A percentile compares a stretch with the other conserved stretches of the same genome.
phyloP scores from a whole-genome alignment of 2,888 invertebrate genomes.

The Dryocosmus kuriphilus region DNA sequence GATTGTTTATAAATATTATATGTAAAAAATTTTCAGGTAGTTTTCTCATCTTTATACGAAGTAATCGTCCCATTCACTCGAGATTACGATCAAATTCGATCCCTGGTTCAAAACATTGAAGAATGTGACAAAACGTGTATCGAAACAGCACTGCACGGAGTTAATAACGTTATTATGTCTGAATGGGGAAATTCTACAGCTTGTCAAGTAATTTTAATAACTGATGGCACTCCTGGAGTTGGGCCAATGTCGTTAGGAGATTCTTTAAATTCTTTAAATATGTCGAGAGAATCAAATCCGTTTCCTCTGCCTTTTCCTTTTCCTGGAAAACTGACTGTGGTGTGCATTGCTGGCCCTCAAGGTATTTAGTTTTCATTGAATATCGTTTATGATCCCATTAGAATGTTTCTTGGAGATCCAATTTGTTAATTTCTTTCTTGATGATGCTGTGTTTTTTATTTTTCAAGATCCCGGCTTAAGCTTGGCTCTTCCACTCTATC shows the following conservation, averaged over 20 bases:
- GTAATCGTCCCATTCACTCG: conserved; percentile 92
- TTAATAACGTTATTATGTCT: conserved; percentile 87
- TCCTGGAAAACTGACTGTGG: conserved; percentile 88
- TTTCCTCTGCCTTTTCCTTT: conserved; percentile 89
- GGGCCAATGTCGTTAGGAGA: conserved; percentile 83
- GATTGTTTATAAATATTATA: conserved; percentile 26
- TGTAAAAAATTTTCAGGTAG: conserved; percentile 76
- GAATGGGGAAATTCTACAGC: conserved; percentile 95
- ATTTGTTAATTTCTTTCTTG: background rate
- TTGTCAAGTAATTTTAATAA: conserved; percentile 89
- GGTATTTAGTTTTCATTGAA: conserved; percentile 77
- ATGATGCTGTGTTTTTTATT: conserved; percentile 38
- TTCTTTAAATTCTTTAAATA: conserved; percentile 78
- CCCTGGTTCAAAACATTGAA: conserved; percentile 87
- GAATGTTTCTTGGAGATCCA: conserved; percentile 12
- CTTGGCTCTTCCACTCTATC: conserved; percentile 85
- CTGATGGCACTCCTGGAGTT: conserved; percentile 87
- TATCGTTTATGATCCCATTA: background rate
- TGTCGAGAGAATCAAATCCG: conserved; percentile 77
- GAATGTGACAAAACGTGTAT: conserved; percentile 93
- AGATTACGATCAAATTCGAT: conserved; percentile 89
- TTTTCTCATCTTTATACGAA: conserved; percentile 79
- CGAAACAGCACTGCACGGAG: conserved; percentile 88
- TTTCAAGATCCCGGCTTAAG: conserved; percentile 70
- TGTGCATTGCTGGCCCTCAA: conserved; percentile 84